Evolutionary conservation across 2,888 invertebrate species (phyloP).

Genomic region (Drosophila borealis): DNA sequence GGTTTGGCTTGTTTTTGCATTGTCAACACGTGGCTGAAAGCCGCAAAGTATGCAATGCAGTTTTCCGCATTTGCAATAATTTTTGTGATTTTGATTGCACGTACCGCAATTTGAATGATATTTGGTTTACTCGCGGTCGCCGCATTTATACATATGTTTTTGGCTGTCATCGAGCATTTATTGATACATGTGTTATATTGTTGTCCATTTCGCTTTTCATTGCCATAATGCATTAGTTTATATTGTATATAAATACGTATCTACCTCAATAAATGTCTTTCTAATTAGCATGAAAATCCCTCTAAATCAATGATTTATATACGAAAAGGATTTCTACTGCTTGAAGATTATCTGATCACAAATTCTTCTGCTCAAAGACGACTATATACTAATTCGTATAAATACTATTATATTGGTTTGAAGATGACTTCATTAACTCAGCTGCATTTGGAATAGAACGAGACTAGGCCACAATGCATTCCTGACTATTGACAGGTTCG

Average conservation of each 20-base stretch:
- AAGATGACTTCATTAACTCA: too few relatives aligned
- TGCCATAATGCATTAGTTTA: neutral
- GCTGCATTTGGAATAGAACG: neutral
- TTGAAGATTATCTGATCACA: too few relatives aligned
- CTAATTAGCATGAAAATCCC: too few relatives aligned
- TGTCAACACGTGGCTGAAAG: conserved; percentile 57
- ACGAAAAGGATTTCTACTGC: too few relatives aligned
- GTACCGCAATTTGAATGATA: conserved; percentile 73
- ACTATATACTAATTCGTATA: too few relatives aligned
- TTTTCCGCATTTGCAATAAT: conserved; percentile 34
- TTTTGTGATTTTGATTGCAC: conserved; percentile 55
- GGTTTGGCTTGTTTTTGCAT: conserved; percentile 52
- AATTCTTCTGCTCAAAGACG: too few relatives aligned
- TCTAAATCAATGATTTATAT: too few relatives aligned
- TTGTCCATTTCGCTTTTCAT: neutral
- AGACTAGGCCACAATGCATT: conserved; percentile 1
- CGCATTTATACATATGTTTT: conserved; percentile 22
- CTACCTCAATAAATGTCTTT: too few relatives aligned
- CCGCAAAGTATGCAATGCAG: conserved; percentile 55
- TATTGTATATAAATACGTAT: too few relatives aligned
- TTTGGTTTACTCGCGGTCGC: conserved; percentile 57
- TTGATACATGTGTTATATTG: neutral
- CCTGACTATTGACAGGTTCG: conserved; percentile 9
- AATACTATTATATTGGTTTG: too few relatives aligned
- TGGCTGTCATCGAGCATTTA: neutral